These are phyloP conservation scores for Puffinus mauretanicus DNA, from an alignment of 2,113 vertebrate species.

Conservation along the genomic window DNA sequence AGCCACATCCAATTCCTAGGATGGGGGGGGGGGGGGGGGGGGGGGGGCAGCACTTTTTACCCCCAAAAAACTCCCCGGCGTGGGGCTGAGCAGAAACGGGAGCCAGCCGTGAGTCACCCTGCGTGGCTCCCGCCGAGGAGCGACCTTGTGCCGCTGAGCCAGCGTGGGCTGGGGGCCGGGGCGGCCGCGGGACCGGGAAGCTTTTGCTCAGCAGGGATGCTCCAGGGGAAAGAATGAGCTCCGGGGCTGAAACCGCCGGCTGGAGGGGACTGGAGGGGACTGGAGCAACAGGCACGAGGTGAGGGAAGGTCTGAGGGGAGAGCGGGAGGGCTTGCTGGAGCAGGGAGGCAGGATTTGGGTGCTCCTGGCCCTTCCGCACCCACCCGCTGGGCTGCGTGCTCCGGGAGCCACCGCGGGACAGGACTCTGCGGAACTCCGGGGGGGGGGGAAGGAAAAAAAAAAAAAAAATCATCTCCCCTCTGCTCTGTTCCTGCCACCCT, in stretches of 20 bases:
- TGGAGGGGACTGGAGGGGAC: not conserved
- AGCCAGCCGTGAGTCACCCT: not conserved
- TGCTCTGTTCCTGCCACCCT: not conserved
- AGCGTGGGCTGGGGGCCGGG: not conserved
- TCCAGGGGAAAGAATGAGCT: not conserved
- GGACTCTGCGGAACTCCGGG: not conserved
- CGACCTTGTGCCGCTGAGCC: constrained; percentile 9
- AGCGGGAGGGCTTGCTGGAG: not conserved
- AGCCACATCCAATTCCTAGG: not conserved
- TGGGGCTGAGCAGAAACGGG: not conserved
- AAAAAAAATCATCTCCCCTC: not conserved
- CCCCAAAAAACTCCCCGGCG: not conserved
- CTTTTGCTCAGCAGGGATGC: not conserved
- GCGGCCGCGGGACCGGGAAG: not conserved
- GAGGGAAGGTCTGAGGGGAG: not conserved
- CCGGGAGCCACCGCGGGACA: rapidly evolving
- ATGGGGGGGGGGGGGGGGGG: too few relatives aligned
- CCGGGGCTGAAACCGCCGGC: rapidly evolving
- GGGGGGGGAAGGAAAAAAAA: too few relatives aligned
- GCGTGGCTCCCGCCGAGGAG: not conserved
- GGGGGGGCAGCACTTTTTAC: not conserved
- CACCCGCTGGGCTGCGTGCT: too few relatives aligned
- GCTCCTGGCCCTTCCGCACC: rapidly evolving
- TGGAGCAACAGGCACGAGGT: rapidly evolving
- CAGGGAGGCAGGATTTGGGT: not conserved